A percentile compares a stretch with the other conserved stretches of the same genome.
Conservation (phyloP, 2,888 invertebrate species). For the Carterocephalus palaemon region DNA sequence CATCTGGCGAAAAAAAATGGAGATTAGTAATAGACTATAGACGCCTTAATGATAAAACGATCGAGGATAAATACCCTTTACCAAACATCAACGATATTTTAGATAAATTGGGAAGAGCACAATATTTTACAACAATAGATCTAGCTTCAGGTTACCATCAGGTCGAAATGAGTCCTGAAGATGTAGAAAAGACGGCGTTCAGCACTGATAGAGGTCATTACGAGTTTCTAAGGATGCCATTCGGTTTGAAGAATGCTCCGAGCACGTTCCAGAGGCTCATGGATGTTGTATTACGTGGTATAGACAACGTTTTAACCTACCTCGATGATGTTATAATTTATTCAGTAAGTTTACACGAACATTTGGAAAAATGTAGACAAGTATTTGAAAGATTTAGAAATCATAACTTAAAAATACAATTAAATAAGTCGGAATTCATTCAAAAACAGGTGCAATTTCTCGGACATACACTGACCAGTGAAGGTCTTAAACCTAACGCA, state of each 20-base stretch:
- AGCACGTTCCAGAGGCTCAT: constrained; percentile 41
- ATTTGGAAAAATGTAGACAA: constrained; percentile 32
- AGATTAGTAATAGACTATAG: constrained; percentile 25
- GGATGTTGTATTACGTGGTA: constrained; percentile 37
- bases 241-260: constrained; percentile 39
- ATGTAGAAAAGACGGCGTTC: constrained; percentile 42
- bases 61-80: constrained; percentile 27
- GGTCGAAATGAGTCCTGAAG: constrained; percentile 26
- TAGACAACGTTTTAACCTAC: constrained; percentile 35
- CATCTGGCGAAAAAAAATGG: constrained; percentile 23
- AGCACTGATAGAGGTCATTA: constrained; percentile 38
- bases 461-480: constrained; percentile 39
- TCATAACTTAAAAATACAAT: constrained; percentile 28
- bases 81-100: constrained; percentile 28
- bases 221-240: constrained; percentile 41
- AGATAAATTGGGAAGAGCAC: constrained; percentile 21
- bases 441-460: constrained; percentile 37
- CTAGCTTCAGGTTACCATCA: constrained; percentile 27
- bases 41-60: constrained; percentile 32
- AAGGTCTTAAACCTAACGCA: constrained; percentile 41
- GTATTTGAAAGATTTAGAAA: constrained; percentile 35
- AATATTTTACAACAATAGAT: constrained; percentile 27
- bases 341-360: constrained; percentile 33
- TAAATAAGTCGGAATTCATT: constrained; percentile 39
- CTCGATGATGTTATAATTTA: constrained; percentile 38